Base-by-base conservation (phyloP, 2,888 invertebrate genomes). In the Cryptophagus acutangulus region DNA sequence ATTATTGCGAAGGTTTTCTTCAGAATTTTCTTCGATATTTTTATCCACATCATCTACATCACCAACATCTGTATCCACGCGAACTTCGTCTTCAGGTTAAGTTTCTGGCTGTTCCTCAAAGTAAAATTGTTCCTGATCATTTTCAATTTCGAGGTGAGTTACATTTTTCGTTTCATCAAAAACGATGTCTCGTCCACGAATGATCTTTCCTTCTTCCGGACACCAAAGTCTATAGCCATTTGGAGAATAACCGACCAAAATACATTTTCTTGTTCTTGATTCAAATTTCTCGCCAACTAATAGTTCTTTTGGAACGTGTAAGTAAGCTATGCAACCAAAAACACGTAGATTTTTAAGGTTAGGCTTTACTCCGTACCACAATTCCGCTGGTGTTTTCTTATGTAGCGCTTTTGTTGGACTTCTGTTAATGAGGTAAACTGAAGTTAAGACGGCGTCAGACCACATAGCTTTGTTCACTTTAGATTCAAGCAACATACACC, bases 291-390 rank as follows among this genome's bases (percentile, higher is more conserved):
- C 30, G 29, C 66, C 61, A 49, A 49, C 57, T 49, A 64, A 65
- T 28, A 25, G 33, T 25, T 63, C 52, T 45, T 65, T 59, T 1
- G 65, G 62, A 29, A 66, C 47, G 40, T 65, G 62, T n/a, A 54
- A 55, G 47, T 57, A 57, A 8, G 58, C 59, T 37, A 53, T 38
- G n/a, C 51, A 50, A 10, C 68, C 70, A 58, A 71, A 71, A n/a
- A 20, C 24, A 29, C 52, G 48, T 12, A 69, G 36, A 12, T 61
- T 50, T 20, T 41, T 42, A 1, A 71, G 17, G 41, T 63, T 46
- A 12, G 59, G 60, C 45, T 61, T 63, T 2, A 45, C 42, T 10
- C 57, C 52, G 26, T 54, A 45, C 65, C 67, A 69, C 2, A 57
- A 12, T 45, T 68, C 66, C 38, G 56, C 54, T 1, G 67, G 62